phyloP scores from a whole-genome alignment of 2,797 vertebrate genomes.

The Peromyscus nudipes region DNA sequence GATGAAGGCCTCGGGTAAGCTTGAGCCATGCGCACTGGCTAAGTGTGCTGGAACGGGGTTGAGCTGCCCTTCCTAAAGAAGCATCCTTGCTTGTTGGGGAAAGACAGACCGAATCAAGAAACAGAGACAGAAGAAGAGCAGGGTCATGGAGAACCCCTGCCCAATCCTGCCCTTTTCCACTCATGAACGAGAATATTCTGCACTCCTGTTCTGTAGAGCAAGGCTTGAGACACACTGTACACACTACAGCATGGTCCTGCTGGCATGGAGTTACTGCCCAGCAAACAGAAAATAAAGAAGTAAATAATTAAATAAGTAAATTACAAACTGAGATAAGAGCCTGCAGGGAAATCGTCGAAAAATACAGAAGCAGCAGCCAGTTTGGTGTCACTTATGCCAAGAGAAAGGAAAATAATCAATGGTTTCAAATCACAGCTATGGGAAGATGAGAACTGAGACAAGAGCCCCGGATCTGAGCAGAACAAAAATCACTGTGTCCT shows the following conservation, averaged over 20 bases:
- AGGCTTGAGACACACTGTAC: not conserved
- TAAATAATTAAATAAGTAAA: constrained; percentile 70
- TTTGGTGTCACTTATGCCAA: constrained; percentile 60
- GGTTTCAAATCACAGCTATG: constrained; percentile 52
- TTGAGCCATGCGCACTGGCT: not conserved
- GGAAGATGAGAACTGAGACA: constrained; percentile 64
- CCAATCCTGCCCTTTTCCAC: not conserved
- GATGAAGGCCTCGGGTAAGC: not conserved
- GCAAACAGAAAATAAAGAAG: constrained; percentile 47
- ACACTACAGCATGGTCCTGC: constrained; percentile 36
- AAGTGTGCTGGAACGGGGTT: not conserved
- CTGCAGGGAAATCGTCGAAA: constrained; percentile 65
- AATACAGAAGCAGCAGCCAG: constrained; percentile 61
- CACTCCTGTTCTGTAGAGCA: not conserved
- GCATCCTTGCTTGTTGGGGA: not conserved
- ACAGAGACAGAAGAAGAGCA: not conserved
- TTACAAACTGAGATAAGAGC: constrained; percentile 64
- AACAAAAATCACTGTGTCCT: constrained; percentile 47
- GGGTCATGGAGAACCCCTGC: not conserved
- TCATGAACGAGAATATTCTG: not conserved
- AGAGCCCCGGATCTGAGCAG: constrained; percentile 37
- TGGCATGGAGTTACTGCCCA: not conserved
- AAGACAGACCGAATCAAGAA: not conserved
- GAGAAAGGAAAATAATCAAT: constrained; percentile 57
- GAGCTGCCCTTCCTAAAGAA: not conserved